A percentile compares a stretch with the other conserved stretches of the same genome.
phyloP scores from a whole-genome alignment of 2,888 invertebrate species.

The Chymomyza amoena region DNA sequence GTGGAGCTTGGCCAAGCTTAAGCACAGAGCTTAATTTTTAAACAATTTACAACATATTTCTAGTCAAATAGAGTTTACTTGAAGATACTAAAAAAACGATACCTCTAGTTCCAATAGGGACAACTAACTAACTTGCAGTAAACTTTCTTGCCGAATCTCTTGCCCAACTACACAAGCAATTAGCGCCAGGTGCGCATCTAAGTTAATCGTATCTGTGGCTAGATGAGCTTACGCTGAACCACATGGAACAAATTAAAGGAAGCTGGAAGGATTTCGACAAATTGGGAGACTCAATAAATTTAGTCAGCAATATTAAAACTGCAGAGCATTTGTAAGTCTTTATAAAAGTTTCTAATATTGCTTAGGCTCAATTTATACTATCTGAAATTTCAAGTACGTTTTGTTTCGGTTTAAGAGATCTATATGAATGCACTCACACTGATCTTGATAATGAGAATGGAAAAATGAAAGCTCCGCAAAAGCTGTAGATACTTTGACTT shows the following conservation, averaged over 20 bases:
- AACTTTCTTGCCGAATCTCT: slow-evolving; percentile 30
- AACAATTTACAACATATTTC: slow-evolving; percentile 42
- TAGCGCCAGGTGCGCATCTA: slow-evolving; percentile 21
- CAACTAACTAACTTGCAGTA: background rate
- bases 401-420: too few species aligned
- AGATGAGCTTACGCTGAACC: background rate
- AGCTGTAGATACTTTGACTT: too few species aligned
- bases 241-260: background rate
- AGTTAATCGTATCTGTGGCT: background rate
- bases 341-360: too few species aligned
- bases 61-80: slow-evolving; percentile 48
- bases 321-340: too few species aligned
- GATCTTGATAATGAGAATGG: too few species aligned
- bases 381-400: too few species aligned
- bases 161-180: slow-evolving; percentile 7
- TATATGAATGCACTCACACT: too few species aligned
- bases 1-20: background rate
- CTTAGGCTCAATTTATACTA: too few species aligned
- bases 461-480: too few species aligned
- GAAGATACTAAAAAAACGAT: slow-evolving; percentile 27
- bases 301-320: too few species aligned
- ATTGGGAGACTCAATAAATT: too few species aligned
- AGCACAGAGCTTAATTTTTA: slow-evolving; percentile 21
- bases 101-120: background rate
- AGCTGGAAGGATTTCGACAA: background rate